These are phyloP conservation scores for Malurus splendens DNA, from an alignment of 2,797 vertebrate species.

Conservation along the genomic window DNA sequence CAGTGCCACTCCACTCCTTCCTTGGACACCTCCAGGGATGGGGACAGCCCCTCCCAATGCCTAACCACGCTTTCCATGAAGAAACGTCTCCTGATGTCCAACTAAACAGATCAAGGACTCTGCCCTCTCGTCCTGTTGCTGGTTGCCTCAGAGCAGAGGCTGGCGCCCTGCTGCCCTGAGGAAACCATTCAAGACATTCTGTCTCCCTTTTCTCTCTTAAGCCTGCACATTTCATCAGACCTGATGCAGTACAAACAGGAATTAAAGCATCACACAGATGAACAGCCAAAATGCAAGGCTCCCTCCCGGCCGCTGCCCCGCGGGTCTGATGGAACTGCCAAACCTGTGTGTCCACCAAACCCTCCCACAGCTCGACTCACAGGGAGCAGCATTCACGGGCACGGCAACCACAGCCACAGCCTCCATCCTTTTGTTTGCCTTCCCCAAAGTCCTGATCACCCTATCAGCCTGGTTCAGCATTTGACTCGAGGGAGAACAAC, in stretches of 20 bases:
- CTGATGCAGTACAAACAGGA: background rate
- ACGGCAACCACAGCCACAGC: background rate
- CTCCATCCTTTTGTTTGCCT: background rate
- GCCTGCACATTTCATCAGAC: background rate
- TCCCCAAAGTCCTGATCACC: background rate
- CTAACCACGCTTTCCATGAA: fast-evolving
- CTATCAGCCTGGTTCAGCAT: background rate
- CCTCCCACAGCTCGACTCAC: fast-evolving
- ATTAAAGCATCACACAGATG: background rate
- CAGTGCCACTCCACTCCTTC: background rate
- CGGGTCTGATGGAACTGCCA: background rate
- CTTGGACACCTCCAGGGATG: background rate
- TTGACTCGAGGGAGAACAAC: background rate
- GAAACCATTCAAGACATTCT: background rate
- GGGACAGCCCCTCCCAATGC: background rate
- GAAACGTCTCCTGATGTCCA: background rate
- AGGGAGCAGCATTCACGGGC: background rate
- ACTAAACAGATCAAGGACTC: background rate
- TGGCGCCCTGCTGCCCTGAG: background rate
- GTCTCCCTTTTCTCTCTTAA: background rate
- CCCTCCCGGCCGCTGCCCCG: fast-evolving
- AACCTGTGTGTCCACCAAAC: fast-evolving
- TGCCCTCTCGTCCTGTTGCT: background rate
- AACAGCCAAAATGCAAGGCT: fast-evolving
- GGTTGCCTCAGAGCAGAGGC: background rate